Conservation (phyloP, 2,888 invertebrate genomes). For the Pterostichus madidus region DNA sequence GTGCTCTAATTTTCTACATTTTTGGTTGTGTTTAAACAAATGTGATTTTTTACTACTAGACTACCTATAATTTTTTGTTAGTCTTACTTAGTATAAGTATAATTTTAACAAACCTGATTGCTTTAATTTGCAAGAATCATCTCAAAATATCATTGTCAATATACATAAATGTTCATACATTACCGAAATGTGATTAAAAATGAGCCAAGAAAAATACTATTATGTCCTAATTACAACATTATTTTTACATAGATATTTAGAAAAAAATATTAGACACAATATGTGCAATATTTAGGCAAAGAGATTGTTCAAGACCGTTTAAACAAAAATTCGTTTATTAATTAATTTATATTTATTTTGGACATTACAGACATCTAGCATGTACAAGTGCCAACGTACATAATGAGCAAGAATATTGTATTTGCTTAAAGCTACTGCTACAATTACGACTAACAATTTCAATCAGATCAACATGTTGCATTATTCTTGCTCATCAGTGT, state of each 20-base stretch:
- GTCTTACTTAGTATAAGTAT: conserved; percentile 19
- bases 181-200: conserved; percentile 61
- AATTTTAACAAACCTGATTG: conserved; percentile 8
- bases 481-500: conserved; percentile 47
- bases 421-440: conserved; percentile 1
- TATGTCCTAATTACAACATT: conserved; percentile 52
- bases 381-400: conserved; percentile 54
- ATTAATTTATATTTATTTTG: conserved; percentile 34
- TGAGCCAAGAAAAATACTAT: conserved; percentile 56
- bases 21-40: conserved; percentile 50
- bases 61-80: conserved; percentile 25
- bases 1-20: conserved; percentile 44
- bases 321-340: not conserved
- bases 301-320: conserved; percentile 40
- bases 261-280: conserved; percentile 47
- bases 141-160: conserved; percentile 48
- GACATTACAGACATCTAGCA: conserved; percentile 24
- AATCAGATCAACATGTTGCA: conserved; percentile 7
- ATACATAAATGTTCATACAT: conserved; percentile 54
- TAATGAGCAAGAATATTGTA: conserved; percentile 42
- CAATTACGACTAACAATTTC: not conserved
- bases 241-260: conserved; percentile 54
- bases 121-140: conserved; percentile 41
- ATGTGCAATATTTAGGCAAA: conserved; percentile 57
- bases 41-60: conserved; percentile 36